Evolutionary conservation across 2,888 invertebrate species (phyloP).

Genomic region (Tigriopus californicus): DNA sequence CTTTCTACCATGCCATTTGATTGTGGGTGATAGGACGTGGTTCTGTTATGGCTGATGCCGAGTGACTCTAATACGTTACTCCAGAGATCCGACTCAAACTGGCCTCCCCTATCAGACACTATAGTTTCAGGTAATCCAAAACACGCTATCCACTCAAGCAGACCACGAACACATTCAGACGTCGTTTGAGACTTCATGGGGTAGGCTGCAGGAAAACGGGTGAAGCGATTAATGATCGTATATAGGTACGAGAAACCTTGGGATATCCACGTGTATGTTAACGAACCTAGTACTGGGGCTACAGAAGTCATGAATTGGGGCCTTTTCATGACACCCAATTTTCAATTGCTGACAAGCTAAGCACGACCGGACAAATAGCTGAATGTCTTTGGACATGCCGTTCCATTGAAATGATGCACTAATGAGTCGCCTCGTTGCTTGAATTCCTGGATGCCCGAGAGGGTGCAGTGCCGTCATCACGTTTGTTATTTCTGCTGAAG

Average conservation of each 20-base stretch:
- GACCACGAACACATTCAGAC: too few relatives aligned
- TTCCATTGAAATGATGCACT: not conserved
- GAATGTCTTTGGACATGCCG: not conserved
- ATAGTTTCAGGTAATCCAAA: not conserved
- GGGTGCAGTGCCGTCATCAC: not conserved
- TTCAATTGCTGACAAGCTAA: not conserved
- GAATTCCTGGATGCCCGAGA: not conserved
- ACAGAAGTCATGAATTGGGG: too few relatives aligned
- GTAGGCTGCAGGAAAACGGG: not conserved
- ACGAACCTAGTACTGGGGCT: not conserved
- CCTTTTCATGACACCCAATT: not conserved
- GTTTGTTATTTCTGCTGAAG: not conserved
- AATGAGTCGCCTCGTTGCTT: not conserved
- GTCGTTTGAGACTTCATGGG: not conserved
- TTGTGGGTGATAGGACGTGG: not conserved
- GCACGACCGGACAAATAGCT: not conserved
- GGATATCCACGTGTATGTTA: not conserved
- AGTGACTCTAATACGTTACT: not conserved
- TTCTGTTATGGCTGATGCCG: not conserved
- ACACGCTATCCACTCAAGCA: not conserved
- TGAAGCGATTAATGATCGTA: not conserved
- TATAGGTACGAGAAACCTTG: conserved; percentile 1
- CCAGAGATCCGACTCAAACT: not conserved
- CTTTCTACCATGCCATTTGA: not conserved
- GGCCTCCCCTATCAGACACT: not conserved